phyloP scores from a whole-genome alignment of 2,888 invertebrate genomes.

The Sceliomorpha sp. region DNA sequence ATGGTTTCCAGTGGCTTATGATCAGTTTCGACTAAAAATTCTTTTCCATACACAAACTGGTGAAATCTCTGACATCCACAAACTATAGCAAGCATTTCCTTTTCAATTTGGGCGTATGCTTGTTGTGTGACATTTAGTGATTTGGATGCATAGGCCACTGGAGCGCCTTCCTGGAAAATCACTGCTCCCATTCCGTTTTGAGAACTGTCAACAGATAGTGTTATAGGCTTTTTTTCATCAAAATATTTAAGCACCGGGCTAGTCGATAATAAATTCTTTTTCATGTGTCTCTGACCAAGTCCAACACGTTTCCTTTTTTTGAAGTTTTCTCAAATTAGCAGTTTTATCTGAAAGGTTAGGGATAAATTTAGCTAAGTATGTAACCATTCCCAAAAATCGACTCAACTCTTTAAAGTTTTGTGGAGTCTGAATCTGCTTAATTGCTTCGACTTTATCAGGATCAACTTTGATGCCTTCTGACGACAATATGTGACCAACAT shows the following conservation, averaged over 20 bases:
- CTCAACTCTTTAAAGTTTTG: slow-evolving; percentile 29
- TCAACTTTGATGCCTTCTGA: slow-evolving; percentile 44
- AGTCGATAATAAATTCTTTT: slow-evolving; percentile 48
- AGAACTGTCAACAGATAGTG: slow-evolving; percentile 28
- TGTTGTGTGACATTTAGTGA: slow-evolving; percentile 59
- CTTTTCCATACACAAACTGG: slow-evolving; percentile 25
- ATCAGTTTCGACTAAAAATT: slow-evolving; percentile 39
- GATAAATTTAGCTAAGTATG: slow-evolving; percentile 64
- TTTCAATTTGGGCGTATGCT: slow-evolving; percentile 62
- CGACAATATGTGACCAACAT: slow-evolving; percentile 40
- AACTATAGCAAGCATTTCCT: slow-evolving; percentile 61
- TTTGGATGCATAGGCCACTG: slow-evolving; percentile 61
- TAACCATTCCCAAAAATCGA: slow-evolving; percentile 58
- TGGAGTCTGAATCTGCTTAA: slow-evolving; percentile 31
- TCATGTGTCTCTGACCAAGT: slow-evolving; percentile 61
- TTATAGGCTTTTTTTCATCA: slow-evolving; percentile 18
- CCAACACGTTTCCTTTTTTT: slow-evolving; percentile 59
- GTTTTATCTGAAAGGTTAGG: slow-evolving; percentile 57
- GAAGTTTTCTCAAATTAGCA: slow-evolving; percentile 52
- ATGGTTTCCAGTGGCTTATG: slow-evolving; percentile 55
- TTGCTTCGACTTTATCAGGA: slow-evolving; percentile 46
- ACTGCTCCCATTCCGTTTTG: slow-evolving; percentile 46
- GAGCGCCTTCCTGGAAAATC: slow-evolving; percentile 58
- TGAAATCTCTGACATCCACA: slow-evolving; percentile 54
- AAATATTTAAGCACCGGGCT: slow-evolving; percentile 37